A percentile compares a stretch with the other conserved stretches of the same genome.
These are phyloP conservation scores for Calameuta pallipes DNA, from an alignment of 2,888 invertebrate genomes.

Conservation along the genomic window DNA sequence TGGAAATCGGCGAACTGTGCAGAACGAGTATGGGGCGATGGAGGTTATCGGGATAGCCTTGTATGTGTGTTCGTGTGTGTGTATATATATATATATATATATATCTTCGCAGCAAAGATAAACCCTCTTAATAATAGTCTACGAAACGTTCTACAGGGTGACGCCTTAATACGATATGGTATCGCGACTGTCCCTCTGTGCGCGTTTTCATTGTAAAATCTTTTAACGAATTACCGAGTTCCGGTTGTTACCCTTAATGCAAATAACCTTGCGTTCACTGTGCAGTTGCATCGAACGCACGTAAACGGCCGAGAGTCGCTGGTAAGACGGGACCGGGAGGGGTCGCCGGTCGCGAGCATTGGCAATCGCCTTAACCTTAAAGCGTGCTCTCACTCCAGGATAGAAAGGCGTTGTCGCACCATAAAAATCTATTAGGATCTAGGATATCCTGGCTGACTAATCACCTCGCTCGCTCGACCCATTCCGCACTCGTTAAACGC, in stretches of 20 bases:
- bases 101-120: background rate
- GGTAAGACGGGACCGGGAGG: background rate
- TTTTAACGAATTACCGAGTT: background rate
- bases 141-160: background rate
- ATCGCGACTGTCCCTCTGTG: background rate
- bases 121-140: background rate
- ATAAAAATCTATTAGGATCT: constrained; percentile 3
- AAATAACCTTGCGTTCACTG: background rate
- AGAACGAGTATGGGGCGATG: background rate
- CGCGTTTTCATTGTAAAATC: background rate
- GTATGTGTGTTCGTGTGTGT: background rate
- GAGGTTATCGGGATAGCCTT: background rate
- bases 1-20: background rate
- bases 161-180: background rate
- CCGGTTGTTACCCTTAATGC: background rate
- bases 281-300: background rate
- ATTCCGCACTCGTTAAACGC: background rate
- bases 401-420: background rate
- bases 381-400: background rate
- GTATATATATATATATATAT: too few relatives aligned
- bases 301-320: background rate
- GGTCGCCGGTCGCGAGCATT: background rate
- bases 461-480: background rate
- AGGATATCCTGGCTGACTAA: constrained; percentile 1
- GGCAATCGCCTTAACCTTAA: background rate